Conservation (phyloP, 2,113 vertebrate genomes). For the Mus spicilegus region DNA sequence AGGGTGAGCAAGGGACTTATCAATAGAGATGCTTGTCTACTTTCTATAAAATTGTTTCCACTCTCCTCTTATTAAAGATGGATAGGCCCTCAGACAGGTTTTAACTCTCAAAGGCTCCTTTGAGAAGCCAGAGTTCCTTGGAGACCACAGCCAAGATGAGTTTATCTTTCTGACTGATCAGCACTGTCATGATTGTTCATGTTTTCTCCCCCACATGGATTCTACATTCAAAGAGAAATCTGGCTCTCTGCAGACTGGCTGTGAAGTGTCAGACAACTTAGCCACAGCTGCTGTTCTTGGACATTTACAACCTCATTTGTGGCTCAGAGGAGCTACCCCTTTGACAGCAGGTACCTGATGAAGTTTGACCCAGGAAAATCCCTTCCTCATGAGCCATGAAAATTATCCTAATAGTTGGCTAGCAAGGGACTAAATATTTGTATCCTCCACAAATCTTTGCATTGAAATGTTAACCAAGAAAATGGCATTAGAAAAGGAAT, state of each 20-base stretch:
- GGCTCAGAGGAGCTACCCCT: not conserved
- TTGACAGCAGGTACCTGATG: not conserved
- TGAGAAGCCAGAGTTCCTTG: not conserved
- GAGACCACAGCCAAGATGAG: not conserved
- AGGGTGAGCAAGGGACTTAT: not conserved
- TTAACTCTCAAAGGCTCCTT: not conserved
- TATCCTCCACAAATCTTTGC: not conserved
- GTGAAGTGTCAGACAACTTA: not conserved
- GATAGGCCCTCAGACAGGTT: not conserved
- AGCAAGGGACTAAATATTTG: not conserved
- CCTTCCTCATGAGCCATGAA: not conserved
- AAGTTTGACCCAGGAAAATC: not conserved
- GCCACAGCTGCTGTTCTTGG: not conserved
- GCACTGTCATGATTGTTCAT: rapidly evolving
- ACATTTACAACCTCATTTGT: too few relatives aligned
- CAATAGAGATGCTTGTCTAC: rapidly evolving
- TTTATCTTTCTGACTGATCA: not conserved
- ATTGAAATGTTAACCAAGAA: not conserved
- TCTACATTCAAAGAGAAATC: not conserved
- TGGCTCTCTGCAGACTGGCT: not conserved
- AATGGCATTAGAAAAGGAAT: too few relatives aligned
- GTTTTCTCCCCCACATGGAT: not conserved
- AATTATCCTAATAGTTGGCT: not conserved
- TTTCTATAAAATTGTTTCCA: not conserved
- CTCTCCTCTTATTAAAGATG: not conserved